Evolutionary conservation across 2,113 vertebrate species (phyloP).

Genomic region (Syngnathus typhle): DNA sequence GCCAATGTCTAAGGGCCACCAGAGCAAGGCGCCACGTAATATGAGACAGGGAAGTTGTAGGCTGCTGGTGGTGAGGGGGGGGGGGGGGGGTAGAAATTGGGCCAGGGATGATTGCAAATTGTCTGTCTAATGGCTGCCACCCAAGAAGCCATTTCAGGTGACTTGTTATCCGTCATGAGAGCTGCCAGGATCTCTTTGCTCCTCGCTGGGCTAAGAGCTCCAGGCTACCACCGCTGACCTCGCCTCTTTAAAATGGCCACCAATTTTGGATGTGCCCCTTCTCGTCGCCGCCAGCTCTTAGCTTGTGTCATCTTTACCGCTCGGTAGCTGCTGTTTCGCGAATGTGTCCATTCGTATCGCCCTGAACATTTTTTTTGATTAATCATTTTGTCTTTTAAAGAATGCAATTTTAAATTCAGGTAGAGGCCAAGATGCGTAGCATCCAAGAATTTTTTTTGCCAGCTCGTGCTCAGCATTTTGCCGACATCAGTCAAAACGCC

Average conservation of each 20-base stretch:
- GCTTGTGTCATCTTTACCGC: constrained; percentile 58
- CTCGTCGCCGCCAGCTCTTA: constrained; percentile 14
- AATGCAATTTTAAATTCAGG: too few relatives aligned
- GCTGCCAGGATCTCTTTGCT: constrained; percentile 63
- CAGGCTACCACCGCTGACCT: constrained; percentile 71
- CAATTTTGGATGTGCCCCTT: constrained; percentile 49
- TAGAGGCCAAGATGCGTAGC: too few relatives aligned
- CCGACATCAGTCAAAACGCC: neutral
- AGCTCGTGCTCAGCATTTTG: neutral
- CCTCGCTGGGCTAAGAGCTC: constrained; percentile 67
- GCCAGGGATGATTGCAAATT: constrained; percentile 62
- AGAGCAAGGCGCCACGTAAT: constrained; percentile 62
- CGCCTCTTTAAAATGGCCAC: constrained; percentile 60
- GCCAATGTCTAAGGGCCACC: constrained; percentile 62
- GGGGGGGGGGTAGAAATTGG: constrained; percentile 50
- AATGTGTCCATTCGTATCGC: neutral
- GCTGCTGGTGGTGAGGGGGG: constrained; percentile 30
- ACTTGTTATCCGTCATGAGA: constrained; percentile 66
- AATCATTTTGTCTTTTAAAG: neutral
- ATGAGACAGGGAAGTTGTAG: constrained; percentile 46
- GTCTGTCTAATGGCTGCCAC: constrained; percentile 53
- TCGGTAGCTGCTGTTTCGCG: constrained; percentile 81
- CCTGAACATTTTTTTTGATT: neutral
- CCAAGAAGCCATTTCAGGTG: constrained; percentile 67
- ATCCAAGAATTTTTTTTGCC: too few relatives aligned